Base-by-base conservation (phyloP, 2,888 invertebrate genomes). In the Pyrochroa serraticornis region DNA sequence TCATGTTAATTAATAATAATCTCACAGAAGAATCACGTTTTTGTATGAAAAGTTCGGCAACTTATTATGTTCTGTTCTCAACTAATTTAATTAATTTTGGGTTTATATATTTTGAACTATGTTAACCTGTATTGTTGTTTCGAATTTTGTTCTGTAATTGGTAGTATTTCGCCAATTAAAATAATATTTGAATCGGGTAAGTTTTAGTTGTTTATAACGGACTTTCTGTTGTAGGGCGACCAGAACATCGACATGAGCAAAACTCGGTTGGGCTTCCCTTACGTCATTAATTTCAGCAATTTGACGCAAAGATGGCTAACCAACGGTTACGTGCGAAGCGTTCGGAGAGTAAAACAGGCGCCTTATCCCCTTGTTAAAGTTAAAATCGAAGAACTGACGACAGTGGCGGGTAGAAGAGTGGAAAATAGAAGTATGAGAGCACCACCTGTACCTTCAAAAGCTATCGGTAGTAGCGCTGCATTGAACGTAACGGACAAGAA, bases 331-430 rank as follows among this genome's bases (percentile, higher is more conserved):
- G 82, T 88, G 7, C 80, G 90, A 41, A 86, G 84, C 66, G 86
- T 94, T 67, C 82, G 92, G 22, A 84, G 94, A 59, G 86, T 87
- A 33, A 87, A 89, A 67, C 91, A 90, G 79, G 91, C 92, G 14
- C 92, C 93, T 35, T 93, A 93, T 83, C 93, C 93, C 51, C 81
- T 91, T 68, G 87, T 90, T 9, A 89, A 89, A 77, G 82, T 88
- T 8, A 57, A 57, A 41, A 36, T 57, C 6, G 57, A 57, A 31
- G 57, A 57, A 46, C 9, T 57, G 46, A 45, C 57, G 3, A 44
- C 57, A 7, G 48, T 60, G 6, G 52, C 56, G 7, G 73, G 72
- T 64, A 63, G 60, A 37, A 33, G 41, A 22, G 22, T 22, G 22
- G 22, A 22, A 5, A 22, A 22, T 22, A 22, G 22, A 5, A 22